Evolutionary conservation across 2,797 vertebrate species (phyloP), one percentile per base, ranked within the genome.

Genomic region (Rhinatrema bivittatum): DNA sequence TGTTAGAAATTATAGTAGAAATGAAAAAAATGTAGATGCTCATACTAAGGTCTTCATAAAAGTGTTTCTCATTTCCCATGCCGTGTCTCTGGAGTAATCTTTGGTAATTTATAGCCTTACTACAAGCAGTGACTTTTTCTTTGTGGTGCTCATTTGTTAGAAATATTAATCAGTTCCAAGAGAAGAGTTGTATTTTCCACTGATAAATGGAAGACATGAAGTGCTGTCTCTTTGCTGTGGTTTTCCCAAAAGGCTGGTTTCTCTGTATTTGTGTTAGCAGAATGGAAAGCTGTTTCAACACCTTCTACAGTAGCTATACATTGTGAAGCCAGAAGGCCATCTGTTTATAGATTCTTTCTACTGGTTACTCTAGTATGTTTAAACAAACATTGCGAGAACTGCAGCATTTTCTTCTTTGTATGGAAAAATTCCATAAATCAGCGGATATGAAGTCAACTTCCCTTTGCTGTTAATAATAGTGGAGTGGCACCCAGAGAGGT

Each of bases 251-350:
- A 29, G 18, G 20, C 25, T 44, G 20, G 39, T 68, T 60, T 17
- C 25, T 34, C 32, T 36, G 42, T 17, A 25, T 59, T 69, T 53
- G 31, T 50, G 48, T 40, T 17, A 45, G 43, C 16, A 54, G 46
- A 35, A 33, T 51, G 29, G 48, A 65, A 56, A 23, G 50, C 14
- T 3, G 41, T 70, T 66, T 72, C 60, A 72, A 53, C 59, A 66
- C 70, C 67, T 74, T 52, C 31, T 67, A 53, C 64, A 27, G 62
- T 50, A 67, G 54, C 60, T 64, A 33, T 25, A 29, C 49, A 54
- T 35, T 8, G 41, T 67, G 29, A 52, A 55, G 15, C 54, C 25
- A 59, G 48, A 46, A 31, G 17, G 47, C 35, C 29, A 43, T 40
- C 45, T 56, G 44, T 32, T 60, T 36, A 9, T 20, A 0, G 16